phyloP scores from a whole-genome alignment of 2,797 vertebrate species.

The Spatula versicolor region DNA sequence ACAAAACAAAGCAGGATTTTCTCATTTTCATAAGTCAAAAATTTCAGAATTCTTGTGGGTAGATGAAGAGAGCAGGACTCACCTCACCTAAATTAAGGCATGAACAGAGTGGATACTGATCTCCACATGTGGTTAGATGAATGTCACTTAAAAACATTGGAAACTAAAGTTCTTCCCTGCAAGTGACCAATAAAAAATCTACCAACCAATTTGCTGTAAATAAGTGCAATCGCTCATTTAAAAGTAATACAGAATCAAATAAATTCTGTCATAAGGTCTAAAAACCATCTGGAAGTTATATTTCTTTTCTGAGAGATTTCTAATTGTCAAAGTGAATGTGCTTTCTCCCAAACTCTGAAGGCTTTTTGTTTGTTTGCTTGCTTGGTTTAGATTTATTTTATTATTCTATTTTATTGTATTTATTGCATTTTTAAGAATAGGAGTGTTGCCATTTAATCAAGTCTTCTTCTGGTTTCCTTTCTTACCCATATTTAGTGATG shows the following conservation, averaged over 20 bases:
- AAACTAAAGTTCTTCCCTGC: not conserved
- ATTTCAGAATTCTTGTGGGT: not conserved
- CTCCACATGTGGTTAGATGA: not conserved
- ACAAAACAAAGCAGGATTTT: not conserved
- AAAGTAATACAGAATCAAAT: not conserved
- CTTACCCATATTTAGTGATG: not conserved
- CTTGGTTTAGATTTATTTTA: not conserved
- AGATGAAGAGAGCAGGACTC: not conserved
- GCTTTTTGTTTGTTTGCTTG: no score
- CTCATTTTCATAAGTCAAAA: conserved; percentile 18
- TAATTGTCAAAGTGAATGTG: not conserved
- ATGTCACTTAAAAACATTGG: not conserved
- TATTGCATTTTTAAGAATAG: not conserved
- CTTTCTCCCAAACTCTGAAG: not conserved
- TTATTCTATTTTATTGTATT: not conserved
- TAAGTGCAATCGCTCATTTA: not conserved
- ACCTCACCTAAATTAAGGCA: not conserved
- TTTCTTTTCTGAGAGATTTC: not conserved
- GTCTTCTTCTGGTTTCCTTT: not conserved
- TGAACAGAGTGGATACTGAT: not conserved
- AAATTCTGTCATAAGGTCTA: not conserved
- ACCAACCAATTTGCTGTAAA: not conserved
- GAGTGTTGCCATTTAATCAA: not conserved
- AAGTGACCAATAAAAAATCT: not conserved
- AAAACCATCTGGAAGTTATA: not conserved